These are phyloP conservation scores for Drosophila nigromelanica DNA, from an alignment of 1,140 invertebrate genomes.

Conservation along the genomic window DNA sequence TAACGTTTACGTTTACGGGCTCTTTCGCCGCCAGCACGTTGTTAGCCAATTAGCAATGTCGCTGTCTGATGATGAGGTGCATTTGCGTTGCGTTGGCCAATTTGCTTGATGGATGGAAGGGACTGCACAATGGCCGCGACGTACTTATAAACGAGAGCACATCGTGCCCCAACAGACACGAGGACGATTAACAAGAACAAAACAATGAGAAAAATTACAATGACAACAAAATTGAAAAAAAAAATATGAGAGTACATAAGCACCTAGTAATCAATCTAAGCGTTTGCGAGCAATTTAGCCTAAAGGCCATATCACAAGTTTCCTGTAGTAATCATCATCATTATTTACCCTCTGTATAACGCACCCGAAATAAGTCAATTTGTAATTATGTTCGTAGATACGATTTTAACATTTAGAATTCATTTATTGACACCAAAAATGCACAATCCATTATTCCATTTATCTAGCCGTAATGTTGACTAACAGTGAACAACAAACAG, in stretches of 20 bases:
- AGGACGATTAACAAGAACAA: slow-evolving; percentile 10
- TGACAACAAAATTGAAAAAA: slow-evolving; percentile 19
- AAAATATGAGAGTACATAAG: slow-evolving; percentile 25
- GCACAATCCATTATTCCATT: slow-evolving; percentile 63
- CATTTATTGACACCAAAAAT: slow-evolving; percentile 80
- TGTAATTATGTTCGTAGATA: slow-evolving; percentile 26
- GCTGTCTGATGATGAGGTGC: slow-evolving; percentile 70
- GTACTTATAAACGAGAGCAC: slow-evolving; percentile 30
- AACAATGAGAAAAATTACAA: slow-evolving; percentile 32
- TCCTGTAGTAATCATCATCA: no score
- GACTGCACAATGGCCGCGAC: slow-evolving; percentile 35
- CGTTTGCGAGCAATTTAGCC: slow-evolving; percentile 3
- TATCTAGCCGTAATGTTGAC: slow-evolving; percentile 50
- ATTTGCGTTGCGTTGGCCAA: slow-evolving; percentile 56
- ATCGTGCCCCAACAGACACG: slow-evolving; percentile 40
- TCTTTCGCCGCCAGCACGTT: slow-evolving; percentile 36
- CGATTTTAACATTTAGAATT: slow-evolving; percentile 73
- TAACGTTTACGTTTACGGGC: slow-evolving; percentile 22
- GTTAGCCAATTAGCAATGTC: slow-evolving; percentile 78
- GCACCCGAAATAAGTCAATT: slow-evolving; percentile 1
- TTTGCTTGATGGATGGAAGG: slow-evolving; percentile 62
- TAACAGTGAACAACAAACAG: slow-evolving; percentile 39
- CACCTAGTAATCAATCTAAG: slow-evolving; percentile 36
- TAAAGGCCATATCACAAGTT: slow-evolving; percentile 1
- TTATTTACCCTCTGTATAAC: no score